Base-by-base conservation (phyloP, 1,140 invertebrate species). In the Nasonia vitripennis region DNA sequence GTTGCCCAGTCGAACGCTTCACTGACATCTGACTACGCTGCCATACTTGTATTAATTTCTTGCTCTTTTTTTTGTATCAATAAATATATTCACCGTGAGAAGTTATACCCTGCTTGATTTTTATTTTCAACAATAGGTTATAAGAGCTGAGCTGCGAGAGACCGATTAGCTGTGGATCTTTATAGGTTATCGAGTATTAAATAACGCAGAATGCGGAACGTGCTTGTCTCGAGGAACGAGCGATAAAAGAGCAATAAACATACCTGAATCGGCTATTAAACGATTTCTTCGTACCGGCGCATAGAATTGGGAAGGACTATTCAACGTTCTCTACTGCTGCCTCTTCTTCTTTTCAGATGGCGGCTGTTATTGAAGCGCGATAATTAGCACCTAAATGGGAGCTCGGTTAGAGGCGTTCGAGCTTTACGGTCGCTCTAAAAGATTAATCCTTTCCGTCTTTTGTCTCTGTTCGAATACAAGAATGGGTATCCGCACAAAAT, bases 301-400 rank as follows among this genome's bases (percentile, higher is more conserved):
- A 45, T 45, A 45, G 77, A 27, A 51, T 6, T 14, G 14, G 41
- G 41, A 37, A 37, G 34, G 11, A 2, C 20, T 14, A n/a, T 2
- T 27, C 27, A 51, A 17, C 77, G 17, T 62, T 17, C 55, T 78
- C 37, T 34, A 6, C 45, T 74, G 9, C 3, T 37, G 68, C 45
- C 41, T 9, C 41, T 7, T 45, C 7, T 34, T 70, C 55, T 37
- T 83, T 83, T 75, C 37, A 7, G 51, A 83, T 77, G 31, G 78
- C 67, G 23, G 55, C 75, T 78, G 62, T 83, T 83, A 78, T 83
- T 77, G 78, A 78, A 77, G 31, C 74, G 62, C 34, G 55, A 78
- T 78, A 78, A 84, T 84, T 84, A 55, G 34, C n/a, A 31, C 74
- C 37, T 84, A 45, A 84, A 84, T 51, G 73, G 55, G n/a, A 55